phyloP scores from a whole-genome alignment of 2,797 vertebrate species.

The Ibycter americanus region DNA sequence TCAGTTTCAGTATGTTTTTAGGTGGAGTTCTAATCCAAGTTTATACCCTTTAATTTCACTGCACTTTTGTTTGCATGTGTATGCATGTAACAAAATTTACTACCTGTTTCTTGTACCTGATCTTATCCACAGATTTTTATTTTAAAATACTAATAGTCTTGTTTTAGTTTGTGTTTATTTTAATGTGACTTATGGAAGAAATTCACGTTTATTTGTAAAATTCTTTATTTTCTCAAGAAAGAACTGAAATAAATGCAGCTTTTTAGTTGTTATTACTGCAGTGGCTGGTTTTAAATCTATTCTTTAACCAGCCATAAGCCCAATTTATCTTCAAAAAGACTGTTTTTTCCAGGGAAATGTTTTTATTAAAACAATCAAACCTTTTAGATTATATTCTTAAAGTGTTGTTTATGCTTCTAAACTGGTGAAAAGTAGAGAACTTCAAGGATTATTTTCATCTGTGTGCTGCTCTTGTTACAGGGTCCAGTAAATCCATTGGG shows the following conservation, averaged over 20 bases:
- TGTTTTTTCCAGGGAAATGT: not conserved
- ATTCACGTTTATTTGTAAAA: not conserved
- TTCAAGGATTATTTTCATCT: not conserved
- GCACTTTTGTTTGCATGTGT: accelerated
- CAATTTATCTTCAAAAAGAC: not conserved
- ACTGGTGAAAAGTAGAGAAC: not conserved
- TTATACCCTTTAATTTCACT: not conserved
- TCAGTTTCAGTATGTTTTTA: not conserved
- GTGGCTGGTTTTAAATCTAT: not conserved
- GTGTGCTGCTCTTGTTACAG: constrained; percentile 64
- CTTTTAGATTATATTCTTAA: not conserved
- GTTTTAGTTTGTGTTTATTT: not conserved
- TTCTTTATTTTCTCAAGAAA: not conserved
- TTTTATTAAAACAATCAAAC: not conserved
- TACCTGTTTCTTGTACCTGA: not conserved
- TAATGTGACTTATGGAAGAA: not conserved
- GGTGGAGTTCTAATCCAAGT: not conserved
- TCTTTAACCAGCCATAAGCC: not conserved
- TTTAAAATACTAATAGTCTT: not conserved
- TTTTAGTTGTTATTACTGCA: not conserved
- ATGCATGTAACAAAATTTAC: not conserved
- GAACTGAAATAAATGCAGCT: not conserved
- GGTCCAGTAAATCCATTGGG: constrained; percentile 97
- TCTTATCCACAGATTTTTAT: not conserved
- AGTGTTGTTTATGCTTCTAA: not conserved